Evolutionary conservation across 2,113 vertebrate species (phyloP).

Genomic region (Corapipo altera): DNA sequence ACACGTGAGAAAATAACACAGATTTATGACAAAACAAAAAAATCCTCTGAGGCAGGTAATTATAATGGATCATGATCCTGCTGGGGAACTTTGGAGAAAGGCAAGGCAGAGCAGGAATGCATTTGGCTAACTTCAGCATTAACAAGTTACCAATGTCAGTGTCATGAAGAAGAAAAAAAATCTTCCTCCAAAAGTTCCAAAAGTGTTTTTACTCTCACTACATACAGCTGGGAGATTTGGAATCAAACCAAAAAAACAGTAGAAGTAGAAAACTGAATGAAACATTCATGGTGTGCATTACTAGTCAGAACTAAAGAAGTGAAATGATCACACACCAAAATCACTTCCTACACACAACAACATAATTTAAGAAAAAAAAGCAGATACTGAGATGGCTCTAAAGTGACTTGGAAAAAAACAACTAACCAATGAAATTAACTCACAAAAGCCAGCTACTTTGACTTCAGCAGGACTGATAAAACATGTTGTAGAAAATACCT

Average conservation of each 20-base stretch:
- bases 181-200: neutral
- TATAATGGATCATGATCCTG: conserved; percentile 32
- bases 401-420: neutral
- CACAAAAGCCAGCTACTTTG: neutral
- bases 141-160: neutral
- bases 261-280: conserved; percentile 44
- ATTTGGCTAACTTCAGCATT: conserved; percentile 26
- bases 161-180: neutral
- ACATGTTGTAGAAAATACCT: neutral
- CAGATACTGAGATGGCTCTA: neutral
- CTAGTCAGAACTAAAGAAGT: neutral
- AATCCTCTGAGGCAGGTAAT: conserved; percentile 26
- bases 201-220: conserved; percentile 19
- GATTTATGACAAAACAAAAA: conserved; percentile 46
- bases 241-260: neutral
- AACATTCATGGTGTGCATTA: neutral
- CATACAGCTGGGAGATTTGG: conserved; percentile 40
- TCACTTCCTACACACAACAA: neutral
- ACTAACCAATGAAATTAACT: neutral
- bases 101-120: neutral
- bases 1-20: conserved; percentile 10
- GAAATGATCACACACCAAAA: neutral
- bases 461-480: neutral
- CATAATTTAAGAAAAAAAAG: neutral
- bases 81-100: conserved; percentile 39